These are phyloP conservation scores for Pangasius krempfi DNA, from an alignment of 2,797 vertebrate genomes.

Conservation along the genomic window DNA sequence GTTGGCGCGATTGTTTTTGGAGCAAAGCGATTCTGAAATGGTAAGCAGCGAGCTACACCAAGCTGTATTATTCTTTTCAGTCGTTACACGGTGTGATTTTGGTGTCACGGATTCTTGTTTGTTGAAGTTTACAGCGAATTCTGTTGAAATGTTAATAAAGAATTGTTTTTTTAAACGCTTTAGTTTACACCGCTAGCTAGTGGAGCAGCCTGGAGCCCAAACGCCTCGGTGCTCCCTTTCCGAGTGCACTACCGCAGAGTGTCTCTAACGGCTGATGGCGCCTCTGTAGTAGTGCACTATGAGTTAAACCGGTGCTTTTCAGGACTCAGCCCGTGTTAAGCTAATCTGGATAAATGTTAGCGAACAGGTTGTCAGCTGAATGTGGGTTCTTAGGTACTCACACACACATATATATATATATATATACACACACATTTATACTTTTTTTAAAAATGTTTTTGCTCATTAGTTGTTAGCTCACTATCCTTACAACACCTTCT, in stretches of 20 bases:
- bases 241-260: neutral
- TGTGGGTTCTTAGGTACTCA: neutral
- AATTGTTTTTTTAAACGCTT: neutral
- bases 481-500: neutral
- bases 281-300: neutral
- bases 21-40: slow-evolving; percentile 5
- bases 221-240: neutral
- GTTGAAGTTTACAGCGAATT: neutral
- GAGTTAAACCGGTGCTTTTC: neutral
- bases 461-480: neutral
- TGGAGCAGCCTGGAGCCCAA: neutral
- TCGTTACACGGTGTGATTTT: neutral
- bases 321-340: neutral
- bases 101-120: neutral
- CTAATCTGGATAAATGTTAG: slow-evolving; percentile 6
- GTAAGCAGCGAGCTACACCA: neutral
- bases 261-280: accelerated
- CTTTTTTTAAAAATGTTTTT: neutral
- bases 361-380: slow-evolving; percentile 15
- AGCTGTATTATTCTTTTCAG: neutral
- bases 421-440: neutral
- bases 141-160: neutral
- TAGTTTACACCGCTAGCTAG: neutral
- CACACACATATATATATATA: neutral
- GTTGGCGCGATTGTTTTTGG: slow-evolving; percentile 73